Evolutionary conservation across 2,797 vertebrate species (phyloP).

Genomic region (Lycodopsis pacificus): DNA sequence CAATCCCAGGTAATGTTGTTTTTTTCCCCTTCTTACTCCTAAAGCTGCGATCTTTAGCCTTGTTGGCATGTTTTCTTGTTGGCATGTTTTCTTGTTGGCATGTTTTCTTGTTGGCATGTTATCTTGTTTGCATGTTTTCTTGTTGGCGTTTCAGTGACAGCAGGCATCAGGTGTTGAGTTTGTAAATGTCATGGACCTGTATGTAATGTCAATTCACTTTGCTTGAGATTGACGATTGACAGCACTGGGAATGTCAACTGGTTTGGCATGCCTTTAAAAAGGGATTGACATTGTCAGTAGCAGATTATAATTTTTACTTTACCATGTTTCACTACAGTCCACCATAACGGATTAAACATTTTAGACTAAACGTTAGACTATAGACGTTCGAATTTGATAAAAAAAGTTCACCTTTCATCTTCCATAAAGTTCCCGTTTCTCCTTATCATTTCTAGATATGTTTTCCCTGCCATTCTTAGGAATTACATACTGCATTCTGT

Average conservation of each 20-base stretch:
- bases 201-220: background rate
- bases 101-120: too few relatives aligned
- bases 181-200: background rate
- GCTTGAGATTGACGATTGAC: background rate
- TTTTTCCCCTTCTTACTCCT: background rate
- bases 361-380: too few relatives aligned
- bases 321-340: background rate
- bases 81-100: too few relatives aligned
- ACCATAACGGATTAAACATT: background rate
- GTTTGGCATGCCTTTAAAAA: conserved; percentile 1
- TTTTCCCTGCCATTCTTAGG: background rate
- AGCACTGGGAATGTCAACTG: background rate
- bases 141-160: background rate
- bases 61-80: too few relatives aligned
- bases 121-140: background rate
- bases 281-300: background rate
- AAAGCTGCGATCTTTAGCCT: background rate
- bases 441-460: background rate
- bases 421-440: background rate
- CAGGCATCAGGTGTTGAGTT: background rate
- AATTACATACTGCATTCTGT: background rate
- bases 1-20: conserved; percentile 63
- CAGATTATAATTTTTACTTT: background rate
- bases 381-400: background rate
- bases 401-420: background rate